Evolutionary conservation across 2,113 vertebrate species (phyloP).

Genomic region (Quiscalus mexicanus): DNA sequence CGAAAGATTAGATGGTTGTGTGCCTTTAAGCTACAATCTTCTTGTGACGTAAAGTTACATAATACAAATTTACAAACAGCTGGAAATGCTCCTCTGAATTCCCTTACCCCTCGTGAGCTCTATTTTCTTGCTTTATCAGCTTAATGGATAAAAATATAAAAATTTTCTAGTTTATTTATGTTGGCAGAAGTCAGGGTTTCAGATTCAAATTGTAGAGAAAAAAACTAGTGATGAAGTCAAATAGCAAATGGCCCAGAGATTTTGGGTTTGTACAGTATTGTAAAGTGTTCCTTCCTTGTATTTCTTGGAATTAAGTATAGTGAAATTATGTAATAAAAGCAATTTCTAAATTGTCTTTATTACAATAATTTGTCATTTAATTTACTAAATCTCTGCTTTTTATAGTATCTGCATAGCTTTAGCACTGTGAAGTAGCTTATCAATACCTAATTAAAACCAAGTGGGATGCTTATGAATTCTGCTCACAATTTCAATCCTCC

Average conservation of each 20-base stretch:
- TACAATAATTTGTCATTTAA: neutral
- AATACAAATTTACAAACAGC: neutral
- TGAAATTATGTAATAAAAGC: neutral
- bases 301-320: neutral
- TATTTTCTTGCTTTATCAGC: neutral
- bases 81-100: neutral
- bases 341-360: neutral
- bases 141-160: neutral
- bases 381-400: neutral
- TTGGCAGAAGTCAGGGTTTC: neutral
- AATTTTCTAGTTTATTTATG: neutral
- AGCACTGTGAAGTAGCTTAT: neutral
- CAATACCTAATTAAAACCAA: neutral
- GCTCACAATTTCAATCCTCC: neutral
- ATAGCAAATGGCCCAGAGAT: neutral
- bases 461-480: neutral
- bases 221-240: neutral
- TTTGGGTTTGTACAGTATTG: neutral
- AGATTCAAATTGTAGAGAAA: neutral
- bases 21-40: conserved; percentile 19
- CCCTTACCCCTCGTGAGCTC: neutral
- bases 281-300: neutral
- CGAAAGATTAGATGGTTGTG: conserved; percentile 3
- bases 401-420: neutral
- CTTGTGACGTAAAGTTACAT: neutral